Percentiles rank a stretch among this genome's conserved stretches.
Conservation (phyloP, 2,888 invertebrate species). For the Punctoribates punctum region DNA sequence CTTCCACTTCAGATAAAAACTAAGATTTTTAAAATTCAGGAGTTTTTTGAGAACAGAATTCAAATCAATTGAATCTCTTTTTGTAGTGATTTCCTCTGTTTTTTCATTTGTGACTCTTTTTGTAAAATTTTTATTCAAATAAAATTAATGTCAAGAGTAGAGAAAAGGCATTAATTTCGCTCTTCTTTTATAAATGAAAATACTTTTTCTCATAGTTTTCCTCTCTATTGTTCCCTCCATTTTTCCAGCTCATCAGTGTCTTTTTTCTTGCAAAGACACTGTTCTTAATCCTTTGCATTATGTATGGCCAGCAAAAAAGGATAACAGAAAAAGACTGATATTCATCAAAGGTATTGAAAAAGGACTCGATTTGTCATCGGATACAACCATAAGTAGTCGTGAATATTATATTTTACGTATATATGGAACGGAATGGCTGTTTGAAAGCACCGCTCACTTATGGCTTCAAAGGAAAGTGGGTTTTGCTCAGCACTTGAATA, state of each 20-base stretch:
- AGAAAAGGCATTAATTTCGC: too few species aligned
- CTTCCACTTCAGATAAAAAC: background rate
- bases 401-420: background rate
- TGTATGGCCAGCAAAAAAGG: background rate
- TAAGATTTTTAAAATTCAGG: background rate
- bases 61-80: slow-evolving; percentile 22
- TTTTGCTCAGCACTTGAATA: background rate
- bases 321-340: background rate
- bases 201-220: too few species aligned
- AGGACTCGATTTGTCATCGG: slow-evolving; percentile 8
- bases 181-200: too few species aligned
- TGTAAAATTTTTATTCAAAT: background rate
- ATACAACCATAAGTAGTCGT: slow-evolving; percentile 7
- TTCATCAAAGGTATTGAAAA: background rate
- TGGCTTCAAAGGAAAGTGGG: background rate
- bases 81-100: background rate
- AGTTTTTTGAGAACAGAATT: background rate
- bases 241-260: too few species aligned
- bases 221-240: too few species aligned
- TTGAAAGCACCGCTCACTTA: background rate
- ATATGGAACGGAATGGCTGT: background rate
- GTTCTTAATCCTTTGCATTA: too few species aligned
- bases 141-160: background rate
- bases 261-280: too few species aligned
- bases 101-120: background rate